phyloP scores from a whole-genome alignment of 2,113 vertebrate genomes.

The Erpornis zantholeuca region DNA sequence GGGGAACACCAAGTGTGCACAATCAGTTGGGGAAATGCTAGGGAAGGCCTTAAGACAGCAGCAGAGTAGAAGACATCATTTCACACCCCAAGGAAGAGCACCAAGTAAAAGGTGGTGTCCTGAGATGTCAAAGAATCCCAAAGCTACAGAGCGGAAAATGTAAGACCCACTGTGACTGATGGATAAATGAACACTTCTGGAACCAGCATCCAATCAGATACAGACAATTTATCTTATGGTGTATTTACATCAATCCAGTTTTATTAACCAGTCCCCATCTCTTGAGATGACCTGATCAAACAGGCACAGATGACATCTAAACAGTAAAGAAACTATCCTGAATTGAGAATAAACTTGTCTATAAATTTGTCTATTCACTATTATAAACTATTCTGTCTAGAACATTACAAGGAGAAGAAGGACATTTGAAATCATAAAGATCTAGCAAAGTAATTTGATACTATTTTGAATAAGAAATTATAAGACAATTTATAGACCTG shows the following conservation, averaged over 20 bases:
- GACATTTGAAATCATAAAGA: background rate
- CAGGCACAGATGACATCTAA: background rate
- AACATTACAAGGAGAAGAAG: background rate
- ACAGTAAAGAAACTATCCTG: background rate
- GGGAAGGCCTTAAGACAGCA: background rate
- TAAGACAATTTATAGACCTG: background rate
- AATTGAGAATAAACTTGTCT: background rate
- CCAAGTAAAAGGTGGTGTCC: background rate
- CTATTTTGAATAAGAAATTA: background rate
- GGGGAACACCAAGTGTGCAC: background rate
- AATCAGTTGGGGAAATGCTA: background rate
- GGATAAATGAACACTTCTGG: background rate
- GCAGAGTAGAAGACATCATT: background rate
- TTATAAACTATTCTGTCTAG: background rate
- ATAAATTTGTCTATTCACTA: background rate
- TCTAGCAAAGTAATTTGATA: background rate
- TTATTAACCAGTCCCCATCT: background rate
- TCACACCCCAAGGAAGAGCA: background rate
- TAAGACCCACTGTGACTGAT: background rate
- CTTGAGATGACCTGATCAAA: background rate
- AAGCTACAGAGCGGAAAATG: background rate
- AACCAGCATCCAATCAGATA: background rate
- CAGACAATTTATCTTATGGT: rapidly evolving
- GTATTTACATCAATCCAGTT: background rate
- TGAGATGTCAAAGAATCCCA: background rate